Evolutionary conservation across 35 echinoderm and acorn worm species (phyloP), one percentile per base, ranked within the genome.

Genomic region (Amphiura filiformis): DNA sequence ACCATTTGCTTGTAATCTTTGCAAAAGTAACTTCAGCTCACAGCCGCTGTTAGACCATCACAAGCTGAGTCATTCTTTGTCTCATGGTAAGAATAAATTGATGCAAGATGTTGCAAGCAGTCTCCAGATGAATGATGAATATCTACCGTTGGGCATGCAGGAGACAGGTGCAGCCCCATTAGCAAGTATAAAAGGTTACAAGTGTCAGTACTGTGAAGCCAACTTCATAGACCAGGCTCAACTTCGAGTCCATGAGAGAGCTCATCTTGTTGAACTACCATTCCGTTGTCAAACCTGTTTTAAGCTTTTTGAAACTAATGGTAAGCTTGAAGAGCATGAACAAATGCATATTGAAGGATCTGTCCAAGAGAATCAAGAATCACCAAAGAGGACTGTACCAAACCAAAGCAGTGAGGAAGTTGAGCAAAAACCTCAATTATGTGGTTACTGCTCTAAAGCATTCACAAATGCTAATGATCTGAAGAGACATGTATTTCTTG

Each of bases 11-110:
- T 70, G 61, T 70, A 70, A 70, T 30, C 28, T 70, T 18, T 70
- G 61, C 28, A 70, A 70, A 70, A 70, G 61, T n/a, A 70, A 70
- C 26, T 70, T 70, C 61, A 70, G 61, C 61, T 70, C 61, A n/a
- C 61, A 70, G 26, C 2, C 61, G 4, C 26, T 70, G 61, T 30
- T 70, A 70, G 61, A 70, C 26, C 61, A 70, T 70, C 61, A 70
- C 2, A 11, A 70, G 26, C 26, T 70, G 61, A 70, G 61, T 30
- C 61, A 70, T 30, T 13, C 17, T 13, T n/a, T n/a, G n/a, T 5
- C 61, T 15, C 61, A 70, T 18, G 61, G 41, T 47, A 47, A 47
- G 17, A 47, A 17, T 47, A 47, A 47, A 47, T 47, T 47, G 41
- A 17, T 9, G 41, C 4, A 47, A 47, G 17, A 17, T 47, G 41